These are phyloP conservation scores for Furcula furcula DNA, from an alignment of 2,888 invertebrate species.

Conservation along the genomic window DNA sequence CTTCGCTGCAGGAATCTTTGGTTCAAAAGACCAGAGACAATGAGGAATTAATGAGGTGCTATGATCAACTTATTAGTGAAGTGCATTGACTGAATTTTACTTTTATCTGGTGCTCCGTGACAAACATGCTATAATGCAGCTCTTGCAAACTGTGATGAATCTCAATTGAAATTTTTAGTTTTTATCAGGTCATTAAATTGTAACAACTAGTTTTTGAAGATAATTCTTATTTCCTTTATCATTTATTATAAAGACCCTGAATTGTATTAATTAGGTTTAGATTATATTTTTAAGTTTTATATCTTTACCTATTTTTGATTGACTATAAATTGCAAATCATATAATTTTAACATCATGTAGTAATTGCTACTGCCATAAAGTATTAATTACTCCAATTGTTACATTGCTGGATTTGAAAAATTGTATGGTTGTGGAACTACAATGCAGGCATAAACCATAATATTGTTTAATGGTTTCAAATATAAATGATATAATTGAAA, in stretches of 20 bases:
- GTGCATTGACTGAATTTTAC: conserved; percentile 44
- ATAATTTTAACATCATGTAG: no score
- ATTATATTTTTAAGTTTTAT: not conserved
- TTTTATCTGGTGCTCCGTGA: conserved; percentile 1
- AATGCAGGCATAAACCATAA: not conserved
- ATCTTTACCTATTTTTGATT: not conserved
- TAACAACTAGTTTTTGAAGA: conserved; percentile 15
- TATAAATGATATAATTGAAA: not conserved
- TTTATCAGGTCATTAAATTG: conserved; percentile 26
- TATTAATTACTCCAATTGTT: not conserved
- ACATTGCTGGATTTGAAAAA: not conserved
- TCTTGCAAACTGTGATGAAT: conserved; percentile 44
- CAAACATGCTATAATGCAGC: conserved; percentile 4
- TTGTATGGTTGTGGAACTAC: not conserved
- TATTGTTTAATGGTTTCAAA: not conserved
- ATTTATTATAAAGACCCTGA: not conserved
- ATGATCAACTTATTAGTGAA: conserved; percentile 93
- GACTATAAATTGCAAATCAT: not conserved
- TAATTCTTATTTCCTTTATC: not conserved
- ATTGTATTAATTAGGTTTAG: not conserved
- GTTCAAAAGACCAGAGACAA: conserved; percentile 95
- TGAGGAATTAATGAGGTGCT: conserved; percentile 92
- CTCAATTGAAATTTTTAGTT: conserved; percentile 37
- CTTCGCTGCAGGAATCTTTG: conserved; percentile 90
- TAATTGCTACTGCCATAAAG: not conserved